Evolutionary conservation across 53 echinoderm and acorn worm genomes (phyloP), one percentile per base, ranked within the genome.

Genomic region (Luidia sarsii): DNA sequence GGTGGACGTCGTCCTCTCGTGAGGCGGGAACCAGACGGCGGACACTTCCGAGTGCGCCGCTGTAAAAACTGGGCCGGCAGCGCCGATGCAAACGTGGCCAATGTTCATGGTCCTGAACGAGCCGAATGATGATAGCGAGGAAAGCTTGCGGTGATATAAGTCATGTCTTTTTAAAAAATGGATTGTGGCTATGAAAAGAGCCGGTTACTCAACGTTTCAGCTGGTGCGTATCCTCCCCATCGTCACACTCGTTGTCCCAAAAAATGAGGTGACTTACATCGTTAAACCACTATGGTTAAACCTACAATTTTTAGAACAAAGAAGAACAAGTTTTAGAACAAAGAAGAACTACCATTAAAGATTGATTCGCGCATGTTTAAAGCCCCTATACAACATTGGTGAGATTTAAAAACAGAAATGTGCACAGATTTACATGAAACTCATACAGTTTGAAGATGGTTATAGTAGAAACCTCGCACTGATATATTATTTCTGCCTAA

Each of bases 11-110:
- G 91, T 95, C 21, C 96, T 68, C 46, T 95, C 87, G 24, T 90
- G 69, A 59, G 88, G 73, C 28, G 92, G 90, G 74, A 95, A 95
- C 96, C 96, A 95, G 48, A 70, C 81, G 8, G 90, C 96, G 20
- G 92, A 90, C 19, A 96, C 32, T 16, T 83, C 48, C 11, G 97
- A 88, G 5, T 86, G 89, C 11, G 83, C 97, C 10, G 93, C 33
- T 89, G 90, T 93, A 62, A 86, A 37, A 2, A 96, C 73, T 3
- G 95, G 95, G 10, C 87, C 91, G 20, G 91, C 82, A 18, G 89
- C 35, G 19, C 95, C 95, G 64, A 93, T 96, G 19, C 85, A 88
- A 15, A 93, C 41, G 6, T 96, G 97, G 32, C 97, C 93, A 30
- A 62, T 28, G 29, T 96, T 85, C 75, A 93, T 90, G 18, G 88